These are phyloP conservation scores for Mechanitis mazaeus DNA, from an alignment of 2,888 invertebrate genomes.

Conservation along the genomic window DNA sequence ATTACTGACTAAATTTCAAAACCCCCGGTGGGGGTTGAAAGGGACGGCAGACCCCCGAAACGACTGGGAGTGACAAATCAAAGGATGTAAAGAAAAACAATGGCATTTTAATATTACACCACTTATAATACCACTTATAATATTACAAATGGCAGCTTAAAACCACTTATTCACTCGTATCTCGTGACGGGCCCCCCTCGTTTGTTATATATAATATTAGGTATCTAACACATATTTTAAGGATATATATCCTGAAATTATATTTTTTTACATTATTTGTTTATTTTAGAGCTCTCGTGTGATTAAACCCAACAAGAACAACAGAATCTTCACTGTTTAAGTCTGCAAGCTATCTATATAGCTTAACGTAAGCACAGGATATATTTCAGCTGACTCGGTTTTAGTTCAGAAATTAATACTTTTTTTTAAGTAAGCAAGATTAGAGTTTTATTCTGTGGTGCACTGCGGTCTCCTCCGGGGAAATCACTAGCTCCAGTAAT, in stretches of 20 bases:
- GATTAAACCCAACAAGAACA: constrained; percentile 17
- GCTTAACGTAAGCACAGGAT: constrained; percentile 23
- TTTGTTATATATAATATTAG: no score
- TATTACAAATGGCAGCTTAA: no score
- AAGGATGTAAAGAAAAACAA: no score
- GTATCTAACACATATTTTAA: no score
- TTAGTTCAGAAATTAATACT: constrained; percentile 33
- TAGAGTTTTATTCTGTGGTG: constrained; percentile 30
- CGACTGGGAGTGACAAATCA: no score
- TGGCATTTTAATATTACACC: no score
- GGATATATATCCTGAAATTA: constrained; percentile 4
- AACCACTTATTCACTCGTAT: no score
- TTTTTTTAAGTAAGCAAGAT: constrained; percentile 30
- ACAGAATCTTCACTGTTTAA: constrained; percentile 18
- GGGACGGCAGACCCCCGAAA: no score
- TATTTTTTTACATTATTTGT: constrained; percentile 15
- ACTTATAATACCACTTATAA: no score
- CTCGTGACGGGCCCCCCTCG: no score
- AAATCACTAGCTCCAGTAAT: constrained; percentile 63
- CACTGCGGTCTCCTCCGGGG: constrained; percentile 43
- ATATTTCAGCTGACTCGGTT: constrained; percentile 26
- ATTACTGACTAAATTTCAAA: no score
- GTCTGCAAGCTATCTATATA: constrained; percentile 23
- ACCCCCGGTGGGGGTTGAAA: no score
- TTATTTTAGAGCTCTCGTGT: constrained; percentile 14